These are phyloP conservation scores for Ctenosaura bakeri DNA, from an alignment of 2,797 vertebrate genomes.

Conservation along the genomic window DNA sequence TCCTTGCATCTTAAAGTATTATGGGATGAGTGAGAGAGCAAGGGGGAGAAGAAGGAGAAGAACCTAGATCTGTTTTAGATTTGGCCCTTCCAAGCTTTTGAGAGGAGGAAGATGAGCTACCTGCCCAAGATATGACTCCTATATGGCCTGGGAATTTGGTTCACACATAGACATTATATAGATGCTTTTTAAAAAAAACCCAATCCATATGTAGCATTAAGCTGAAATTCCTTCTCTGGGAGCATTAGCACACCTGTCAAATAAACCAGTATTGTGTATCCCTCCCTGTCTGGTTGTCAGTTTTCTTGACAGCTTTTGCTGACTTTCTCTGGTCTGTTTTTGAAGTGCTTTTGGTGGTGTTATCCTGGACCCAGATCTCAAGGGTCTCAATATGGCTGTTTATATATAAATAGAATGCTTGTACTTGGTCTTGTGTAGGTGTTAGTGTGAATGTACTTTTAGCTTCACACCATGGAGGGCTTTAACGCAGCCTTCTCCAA, in stretches of 20 bases:
- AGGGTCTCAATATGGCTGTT: neutral
- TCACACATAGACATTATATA: neutral
- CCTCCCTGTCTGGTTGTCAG: neutral
- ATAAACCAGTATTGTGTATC: neutral
- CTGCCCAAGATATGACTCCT: neutral
- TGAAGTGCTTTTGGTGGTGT: neutral
- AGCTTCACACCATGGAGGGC: neutral
- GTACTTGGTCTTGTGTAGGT: neutral
- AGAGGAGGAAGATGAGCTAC: neutral
- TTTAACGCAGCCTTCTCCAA: neutral
- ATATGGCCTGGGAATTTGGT: neutral
- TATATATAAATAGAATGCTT: neutral
- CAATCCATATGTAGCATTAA: neutral
- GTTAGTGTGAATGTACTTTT: neutral
- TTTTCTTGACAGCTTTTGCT: neutral
- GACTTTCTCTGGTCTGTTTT: neutral
- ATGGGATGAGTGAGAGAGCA: neutral
- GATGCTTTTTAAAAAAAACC: neutral
- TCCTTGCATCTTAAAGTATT: constrained; percentile 1
- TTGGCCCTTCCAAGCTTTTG: neutral
- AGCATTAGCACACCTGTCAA: neutral
- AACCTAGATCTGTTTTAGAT: constrained; percentile 23
- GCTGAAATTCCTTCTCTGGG: neutral
- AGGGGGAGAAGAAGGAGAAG: neutral
- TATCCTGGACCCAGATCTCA: neutral